Conservation (phyloP, 2,113 vertebrate species). For the Lates calcarifer region DNA sequence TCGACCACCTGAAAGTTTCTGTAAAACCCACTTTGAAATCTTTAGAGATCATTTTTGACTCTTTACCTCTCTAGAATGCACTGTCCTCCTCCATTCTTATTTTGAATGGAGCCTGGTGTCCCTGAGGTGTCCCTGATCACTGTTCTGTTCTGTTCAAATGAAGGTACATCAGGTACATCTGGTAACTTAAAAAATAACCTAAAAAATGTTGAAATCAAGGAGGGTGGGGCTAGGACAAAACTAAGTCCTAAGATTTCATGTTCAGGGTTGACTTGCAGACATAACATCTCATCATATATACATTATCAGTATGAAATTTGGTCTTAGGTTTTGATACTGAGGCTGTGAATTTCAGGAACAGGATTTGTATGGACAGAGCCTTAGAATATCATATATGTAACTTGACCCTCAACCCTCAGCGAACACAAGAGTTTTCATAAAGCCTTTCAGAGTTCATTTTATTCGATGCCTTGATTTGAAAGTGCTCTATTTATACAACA, state of each 20-base stretch:
- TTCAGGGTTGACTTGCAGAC: background rate
- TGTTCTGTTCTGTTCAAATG: background rate
- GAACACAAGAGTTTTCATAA: background rate
- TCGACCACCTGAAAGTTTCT: conserved; percentile 17
- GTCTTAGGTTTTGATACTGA: background rate
- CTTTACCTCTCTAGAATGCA: conserved; percentile 19
- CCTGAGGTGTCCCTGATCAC: background rate
- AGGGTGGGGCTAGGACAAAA: no score
- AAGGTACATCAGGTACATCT: conserved; percentile 3
- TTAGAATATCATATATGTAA: no score
- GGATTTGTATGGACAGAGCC: no score
- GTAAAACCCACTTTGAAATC: conserved; percentile 27
- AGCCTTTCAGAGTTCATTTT: background rate
- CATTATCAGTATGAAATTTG: background rate
- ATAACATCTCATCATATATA: background rate
- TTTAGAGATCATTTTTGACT: conserved; percentile 15
- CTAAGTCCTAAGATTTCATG: background rate
- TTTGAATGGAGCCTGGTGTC: background rate
- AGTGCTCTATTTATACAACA: background rate
- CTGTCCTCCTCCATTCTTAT: conserved; percentile 12
- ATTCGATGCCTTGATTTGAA: no score
- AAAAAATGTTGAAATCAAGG: no score
- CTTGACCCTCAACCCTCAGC: background rate
- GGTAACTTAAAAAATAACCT: no score
- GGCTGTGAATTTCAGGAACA: no score